Evolutionary conservation across 2,797 vertebrate genomes (phyloP), one percentile per base, ranked within the genome.

Genomic region (Urophycis tenuis): DNA sequence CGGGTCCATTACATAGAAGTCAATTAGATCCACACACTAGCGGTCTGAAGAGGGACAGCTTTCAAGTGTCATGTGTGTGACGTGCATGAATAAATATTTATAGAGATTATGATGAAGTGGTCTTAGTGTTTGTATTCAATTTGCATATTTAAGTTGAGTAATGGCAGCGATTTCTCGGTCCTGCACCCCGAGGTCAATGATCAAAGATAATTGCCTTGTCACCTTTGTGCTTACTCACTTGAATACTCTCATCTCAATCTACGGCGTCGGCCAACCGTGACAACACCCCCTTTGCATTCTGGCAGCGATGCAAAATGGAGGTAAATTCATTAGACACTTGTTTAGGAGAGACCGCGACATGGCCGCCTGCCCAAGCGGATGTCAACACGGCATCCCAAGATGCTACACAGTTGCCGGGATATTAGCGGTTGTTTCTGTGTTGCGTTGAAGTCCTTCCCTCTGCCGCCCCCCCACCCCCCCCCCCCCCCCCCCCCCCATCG

Each of bases 21-120:
- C 82, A 86, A 70, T 83, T 77, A 80, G 75, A 76, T 86, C 86
- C 84, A 72, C 72, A 15, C 74, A 70, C 78, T 76, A 78, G 73
- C 75, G 72, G 83, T 78, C 83, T 83, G 79, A 81, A 81, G 78
- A 22, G 5, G 71, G 49, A 10, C 72, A 74, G 78, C 15, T 78
- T 77, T 87, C 79, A 78, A 31, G 7, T 81, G 75, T 83, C 64
- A 45, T 76, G n/a, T 71, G 75, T 78, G 74, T 76, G 70, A 73
- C 78, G 45, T 81, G 64, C 78, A 77, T 76, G 39, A 84, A 82
- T 89, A 81, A 81, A 87, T 83, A 84, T 88, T 86, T 84, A 88
- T 87, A 71, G 81, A 84, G 75, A 77, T 74, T 29, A 88, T 69
- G 35, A 84, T 85, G 45, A 81, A 81, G 77, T 60, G 76, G 64